Base-by-base conservation (phyloP, 1,140 invertebrate genomes). In the Lordiphosa stackelbergi region DNA sequence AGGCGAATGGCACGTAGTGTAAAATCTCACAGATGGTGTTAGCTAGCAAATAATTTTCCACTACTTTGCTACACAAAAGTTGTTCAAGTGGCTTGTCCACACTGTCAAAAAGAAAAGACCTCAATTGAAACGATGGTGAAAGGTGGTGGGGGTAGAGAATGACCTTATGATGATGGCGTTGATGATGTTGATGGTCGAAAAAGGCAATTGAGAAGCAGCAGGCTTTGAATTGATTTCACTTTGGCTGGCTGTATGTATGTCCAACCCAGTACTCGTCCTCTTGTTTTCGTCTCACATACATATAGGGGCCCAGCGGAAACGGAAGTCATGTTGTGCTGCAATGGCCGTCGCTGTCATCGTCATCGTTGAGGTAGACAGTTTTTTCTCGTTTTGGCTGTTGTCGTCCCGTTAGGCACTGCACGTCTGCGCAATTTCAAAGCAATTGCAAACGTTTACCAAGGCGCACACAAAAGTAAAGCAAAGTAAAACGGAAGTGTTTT, bases 241-340 rank as follows among this genome's bases (percentile, higher is more conserved):
- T 63, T 43, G 24, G 47, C 11, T 34, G 16, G 13, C 41, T 28
- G 57, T 55, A 36, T 48, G 13, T 47, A 43, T 48, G 13, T 49
- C 24, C 34, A 28, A 10, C 24, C 31, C 11, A 9, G 51, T 24
- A 46, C 38, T 48, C 13, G 34, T 46, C 47, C 16, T 51, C n/a
- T 28, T 28, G 24, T 28, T 28, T 28, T 28, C 28, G 5, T 31
- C 28, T 7, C 28, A 31, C 28, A 31, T 31, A 31, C 31, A 46
- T 11, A 46, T 24, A 40, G 40, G 38, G 38, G 16, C 48, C 38
- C 24, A 54, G 43, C 58, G 57, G 49, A 66, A 83, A 37, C 77
- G 77, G 77, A 83, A 83, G 77, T 77, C 64, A 73, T 83, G 78
- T 77, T 71, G 77, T 66, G 65, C 72, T 83, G 73, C 77, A 83